Evolutionary conservation across 2,888 invertebrate genomes (phyloP), one percentile per base, ranked within the genome.

Genomic region (Nephrocerus scutellatus): DNA sequence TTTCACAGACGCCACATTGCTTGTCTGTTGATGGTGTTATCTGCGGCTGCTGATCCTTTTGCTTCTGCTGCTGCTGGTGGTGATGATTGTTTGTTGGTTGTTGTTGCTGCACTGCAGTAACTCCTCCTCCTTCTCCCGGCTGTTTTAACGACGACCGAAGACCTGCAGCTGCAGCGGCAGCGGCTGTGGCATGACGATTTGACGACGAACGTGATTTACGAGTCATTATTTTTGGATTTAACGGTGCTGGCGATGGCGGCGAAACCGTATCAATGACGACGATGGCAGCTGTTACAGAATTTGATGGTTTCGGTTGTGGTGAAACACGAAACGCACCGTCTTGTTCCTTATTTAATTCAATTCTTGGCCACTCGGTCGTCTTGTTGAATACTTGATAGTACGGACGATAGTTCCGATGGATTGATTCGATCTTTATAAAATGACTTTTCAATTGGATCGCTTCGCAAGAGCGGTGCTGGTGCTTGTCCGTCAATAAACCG

Each of bases 1-100:
- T 81, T 69, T 86, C 84, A 70, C 85, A 86, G 59, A 82, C 85
- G 13, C 86, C 86, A 28, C 74, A 75, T 47, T 72, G 67, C 30
- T 67, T 66, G 4, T 68, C 65, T 20, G 57, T 62, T 2, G 65
- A 55, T 8, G n/a, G 19, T 5, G 24, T 24, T 7, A 30, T 37
- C 14, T 12, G 22, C 1, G 16, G 15, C 25, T 28, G 20, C 20
- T 3, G 53, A 51, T 29, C 10, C 5, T 32, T 12, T 8, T 24
- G 21, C 6, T 43, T 48, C 35, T 46, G 44, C 9, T 49, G 46
- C 39, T 48, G 52, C n/a, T 48, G 45, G 21, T 39, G 41, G 13
- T 36, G 47, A 14, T 43, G 44, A 25, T 23, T n/a, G 18, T 19
- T 16, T 30, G 26, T 26, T 46, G 28, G 32, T n/a, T n/a, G n/a